These are phyloP conservation scores for Synanthedon vespiformis DNA, from an alignment of 2,888 invertebrate species.

Conservation along the genomic window DNA sequence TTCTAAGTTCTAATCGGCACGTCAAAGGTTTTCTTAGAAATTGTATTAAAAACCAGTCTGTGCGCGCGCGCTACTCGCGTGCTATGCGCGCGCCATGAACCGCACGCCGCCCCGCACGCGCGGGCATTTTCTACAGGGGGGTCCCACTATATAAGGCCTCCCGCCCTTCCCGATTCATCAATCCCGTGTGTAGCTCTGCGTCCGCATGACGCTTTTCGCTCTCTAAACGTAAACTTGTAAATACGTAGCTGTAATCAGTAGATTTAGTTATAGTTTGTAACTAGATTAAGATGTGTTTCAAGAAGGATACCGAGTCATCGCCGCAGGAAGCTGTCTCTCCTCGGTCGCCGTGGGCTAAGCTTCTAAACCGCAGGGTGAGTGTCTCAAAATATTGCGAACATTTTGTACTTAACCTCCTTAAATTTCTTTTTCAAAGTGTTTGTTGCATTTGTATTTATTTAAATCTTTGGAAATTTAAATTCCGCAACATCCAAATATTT, in stretches of 20 bases:
- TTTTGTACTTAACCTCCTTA: too few species aligned
- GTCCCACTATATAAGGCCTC: constrained; percentile 43
- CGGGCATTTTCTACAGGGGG: constrained; percentile 20
- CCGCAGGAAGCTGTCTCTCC: constrained; percentile 55
- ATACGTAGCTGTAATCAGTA: constrained; percentile 56
- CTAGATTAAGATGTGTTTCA: constrained; percentile 66
- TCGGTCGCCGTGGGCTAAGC: constrained; percentile 70
- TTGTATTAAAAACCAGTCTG: constrained; percentile 52
- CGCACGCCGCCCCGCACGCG: constrained; percentile 28
- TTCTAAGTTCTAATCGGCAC: constrained; percentile 40
- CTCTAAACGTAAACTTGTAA: constrained; percentile 38
- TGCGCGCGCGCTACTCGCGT: constrained; percentile 62
- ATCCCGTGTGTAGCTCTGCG: constrained; percentile 54
- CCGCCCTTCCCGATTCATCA: constrained; percentile 62
- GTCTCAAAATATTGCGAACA: not conserved
- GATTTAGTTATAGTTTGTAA: constrained; percentile 31
- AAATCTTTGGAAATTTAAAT: not conserved
- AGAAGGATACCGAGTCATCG: constrained; percentile 59
- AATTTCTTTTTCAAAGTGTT: not conserved
- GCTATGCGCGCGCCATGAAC: constrained; percentile 34
- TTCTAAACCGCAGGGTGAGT: constrained; percentile 68
- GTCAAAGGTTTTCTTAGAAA: constrained; percentile 62
- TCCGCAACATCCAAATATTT: not conserved
- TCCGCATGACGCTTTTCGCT: constrained; percentile 41
- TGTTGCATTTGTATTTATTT: not conserved